Evolutionary conservation across 2,113 vertebrate genomes (phyloP).

Genomic region (Himantopus leucocephalus): DNA sequence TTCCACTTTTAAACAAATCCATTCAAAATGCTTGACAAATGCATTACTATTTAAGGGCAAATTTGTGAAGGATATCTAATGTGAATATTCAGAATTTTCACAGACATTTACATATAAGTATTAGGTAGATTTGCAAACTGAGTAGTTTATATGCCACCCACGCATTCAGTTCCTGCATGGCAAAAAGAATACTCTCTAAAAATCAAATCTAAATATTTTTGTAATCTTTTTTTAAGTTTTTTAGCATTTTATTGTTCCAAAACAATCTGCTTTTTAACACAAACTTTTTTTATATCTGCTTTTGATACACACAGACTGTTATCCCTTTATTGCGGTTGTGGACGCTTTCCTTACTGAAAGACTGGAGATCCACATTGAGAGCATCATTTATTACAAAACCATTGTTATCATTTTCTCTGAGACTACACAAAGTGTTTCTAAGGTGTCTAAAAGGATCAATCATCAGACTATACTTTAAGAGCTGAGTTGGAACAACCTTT

Average conservation of each 20-base stretch:
- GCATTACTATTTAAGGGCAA: neutral
- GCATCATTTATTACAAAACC: neutral
- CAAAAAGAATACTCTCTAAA: neutral
- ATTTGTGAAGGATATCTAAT: neutral
- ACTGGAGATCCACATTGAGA: neutral
- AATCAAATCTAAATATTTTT: neutral
- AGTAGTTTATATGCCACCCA: neutral
- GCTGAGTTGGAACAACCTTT: neutral
- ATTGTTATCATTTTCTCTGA: neutral
- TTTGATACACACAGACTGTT: neutral
- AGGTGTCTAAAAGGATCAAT: neutral
- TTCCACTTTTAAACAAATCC: neutral
- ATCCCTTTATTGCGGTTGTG: neutral
- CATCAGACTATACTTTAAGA: neutral
- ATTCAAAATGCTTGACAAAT: neutral
- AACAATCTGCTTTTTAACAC: neutral
- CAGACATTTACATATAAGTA: neutral
- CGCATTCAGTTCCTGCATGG: fast-evolving
- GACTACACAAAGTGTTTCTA: neutral
- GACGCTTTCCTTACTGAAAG: neutral
- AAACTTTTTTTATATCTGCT: neutral
- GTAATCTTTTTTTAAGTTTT: neutral
- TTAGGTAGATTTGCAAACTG: neutral
- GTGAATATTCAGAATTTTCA: neutral
- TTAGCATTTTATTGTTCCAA: neutral